Base-by-base conservation (phyloP, 2,888 invertebrate genomes). In the Scaptomyza flava region DNA sequence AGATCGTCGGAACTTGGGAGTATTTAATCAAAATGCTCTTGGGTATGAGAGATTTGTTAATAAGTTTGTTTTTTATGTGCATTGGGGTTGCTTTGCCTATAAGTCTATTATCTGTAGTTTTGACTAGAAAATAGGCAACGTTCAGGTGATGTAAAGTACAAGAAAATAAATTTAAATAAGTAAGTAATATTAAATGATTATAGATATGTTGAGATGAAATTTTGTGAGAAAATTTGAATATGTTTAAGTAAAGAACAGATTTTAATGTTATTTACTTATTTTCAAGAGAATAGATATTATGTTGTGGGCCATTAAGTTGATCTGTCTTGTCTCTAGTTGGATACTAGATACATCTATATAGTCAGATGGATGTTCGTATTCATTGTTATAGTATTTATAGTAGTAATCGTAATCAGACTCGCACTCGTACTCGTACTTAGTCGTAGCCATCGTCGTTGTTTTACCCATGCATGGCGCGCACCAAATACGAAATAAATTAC, bases 401-500 rank as follows among this genome's bases (percentile, higher is more conserved):
- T 58, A 45, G 20, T 23, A 41, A 61, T 61, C 43, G 9, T 38
- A 38, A 27, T 38, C 51, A 14, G 4, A 50, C n/a, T 50, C 38
- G 11, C 59, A 58, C 62, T 64, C 38, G 11, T 64, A 58, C 62
- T 64, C 51, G 48, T 68, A 76, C 69, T 79, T 59, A 56, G 58
- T 72, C 68, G 61, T 64, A 59, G 53, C 73, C 38, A 38, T 14
- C 72, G 60, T 72, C 8, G 41, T 41, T 66, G 60, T 63, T 45
- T 31, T 62, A 59, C 62, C 86, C 84, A 86, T 86, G 87, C 84
- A 85, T 85, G 67, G 74, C 81, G 84, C 68, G 73, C 74, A 80
- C 76, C 71, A 87, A 89, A 90, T 90, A 87, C 85, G 82, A 90
- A 90, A 90, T 90, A 90, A 90, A 89, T 90, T 90, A 87, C 86